phyloP scores from a whole-genome alignment of 2,888 invertebrate species.

The Polyploca ridens region DNA sequence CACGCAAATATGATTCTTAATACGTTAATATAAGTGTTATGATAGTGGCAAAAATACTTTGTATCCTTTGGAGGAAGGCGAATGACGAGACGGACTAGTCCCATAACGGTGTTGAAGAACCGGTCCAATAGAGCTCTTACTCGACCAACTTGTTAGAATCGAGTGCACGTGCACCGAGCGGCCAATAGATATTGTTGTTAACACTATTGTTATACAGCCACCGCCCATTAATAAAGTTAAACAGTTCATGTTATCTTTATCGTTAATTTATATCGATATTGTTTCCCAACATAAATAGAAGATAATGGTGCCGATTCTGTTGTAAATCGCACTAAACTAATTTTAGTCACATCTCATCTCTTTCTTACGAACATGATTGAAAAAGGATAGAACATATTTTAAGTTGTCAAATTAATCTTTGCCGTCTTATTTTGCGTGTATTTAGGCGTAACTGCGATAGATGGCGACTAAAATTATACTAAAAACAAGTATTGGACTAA shows the following conservation, averaged over 20 bases:
- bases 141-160: slow-evolving; percentile 28
- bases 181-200: slow-evolving; percentile 1
- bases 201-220: neutral
- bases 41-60: slow-evolving; percentile 25
- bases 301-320: too few relatives aligned
- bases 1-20: slow-evolving; percentile 5
- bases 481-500: too few relatives aligned
- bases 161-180: slow-evolving; percentile 30
- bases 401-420: too few relatives aligned
- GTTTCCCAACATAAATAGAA: neutral
- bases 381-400: too few relatives aligned
- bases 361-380: too few relatives aligned
- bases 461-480: too few relatives aligned
- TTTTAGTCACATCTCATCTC: too few relatives aligned
- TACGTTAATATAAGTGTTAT: slow-evolving; percentile 9
- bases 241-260: neutral
- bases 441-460: too few relatives aligned
- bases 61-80: slow-evolving; percentile 22
- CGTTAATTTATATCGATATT: neutral
- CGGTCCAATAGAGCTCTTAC: slow-evolving; percentile 50
- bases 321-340: too few relatives aligned
- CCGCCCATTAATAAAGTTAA: neutral
- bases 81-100: slow-evolving; percentile 27
- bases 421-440: too few relatives aligned
- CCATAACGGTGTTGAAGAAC: slow-evolving; percentile 59